Percentiles rank a stretch among this genome's conserved stretches.
These are phyloP conservation scores for Ochropacha duplaris DNA, from an alignment of 2,888 invertebrate species.

Conservation along the genomic window DNA sequence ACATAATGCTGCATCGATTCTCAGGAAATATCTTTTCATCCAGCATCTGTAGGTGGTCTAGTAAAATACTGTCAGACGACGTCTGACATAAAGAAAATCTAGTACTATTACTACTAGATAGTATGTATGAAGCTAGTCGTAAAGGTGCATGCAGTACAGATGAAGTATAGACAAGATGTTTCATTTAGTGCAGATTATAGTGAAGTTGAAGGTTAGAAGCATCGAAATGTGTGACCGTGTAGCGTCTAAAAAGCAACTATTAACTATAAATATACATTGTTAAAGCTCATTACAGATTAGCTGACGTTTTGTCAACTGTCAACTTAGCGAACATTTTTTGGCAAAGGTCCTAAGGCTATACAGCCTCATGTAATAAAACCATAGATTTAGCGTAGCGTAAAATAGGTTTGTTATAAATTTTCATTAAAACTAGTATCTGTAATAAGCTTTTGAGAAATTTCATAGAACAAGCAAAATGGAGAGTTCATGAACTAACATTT, in stretches of 20 bases:
- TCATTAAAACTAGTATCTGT: no score
- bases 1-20: not conserved
- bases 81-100: no score
- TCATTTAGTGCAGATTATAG: constrained; percentile 34
- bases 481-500: no score
- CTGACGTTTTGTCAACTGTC: no score
- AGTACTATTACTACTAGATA: not conserved
- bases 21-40: not conserved
- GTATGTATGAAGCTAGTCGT: constrained; percentile 1
- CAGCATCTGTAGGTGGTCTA: not conserved
- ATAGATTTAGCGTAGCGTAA: no score
- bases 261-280: constrained; percentile 13
- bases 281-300: no score
- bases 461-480: no score
- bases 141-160: constrained; percentile 37
- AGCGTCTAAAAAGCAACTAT: constrained; percentile 64
- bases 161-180: constrained; percentile 19
- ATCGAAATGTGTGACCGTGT: constrained; percentile 74
- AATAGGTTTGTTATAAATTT: no score
- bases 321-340: no score
- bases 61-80: not conserved
- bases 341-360: no score
- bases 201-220: constrained; percentile 48
- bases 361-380: no score
- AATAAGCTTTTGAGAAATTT: no score